A percentile compares a stretch with the other conserved stretches of the same genome.
phyloP scores from a whole-genome alignment of 1,140 invertebrate genomes.

The Nymphalis io region DNA sequence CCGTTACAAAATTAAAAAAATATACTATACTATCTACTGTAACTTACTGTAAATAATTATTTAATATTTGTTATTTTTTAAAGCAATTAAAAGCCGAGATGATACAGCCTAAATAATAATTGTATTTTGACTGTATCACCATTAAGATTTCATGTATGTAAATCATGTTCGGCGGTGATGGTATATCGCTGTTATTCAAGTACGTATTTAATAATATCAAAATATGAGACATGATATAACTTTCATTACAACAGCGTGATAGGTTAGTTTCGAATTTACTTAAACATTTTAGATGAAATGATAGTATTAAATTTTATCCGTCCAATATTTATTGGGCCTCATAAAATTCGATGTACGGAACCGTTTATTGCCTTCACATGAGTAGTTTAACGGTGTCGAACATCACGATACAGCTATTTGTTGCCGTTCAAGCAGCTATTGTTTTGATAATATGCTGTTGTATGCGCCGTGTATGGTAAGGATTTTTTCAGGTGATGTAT shows the following conservation, averaged over 20 bases:
- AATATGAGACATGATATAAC: too few species aligned
- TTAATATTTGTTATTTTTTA: too few species aligned
- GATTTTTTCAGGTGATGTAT: not conserved
- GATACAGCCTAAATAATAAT: too few species aligned
- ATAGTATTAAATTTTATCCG: not conserved
- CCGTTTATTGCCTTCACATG: conserved; percentile 40
- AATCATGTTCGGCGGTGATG: too few species aligned
- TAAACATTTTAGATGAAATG: too few species aligned
- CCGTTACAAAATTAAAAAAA: conserved; percentile 18
- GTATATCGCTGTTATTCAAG: too few species aligned
- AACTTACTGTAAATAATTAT: not conserved
- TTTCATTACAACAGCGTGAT: too few species aligned
- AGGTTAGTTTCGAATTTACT: too few species aligned
- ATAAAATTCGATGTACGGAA: conserved; percentile 43
- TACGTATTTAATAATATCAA: too few species aligned
- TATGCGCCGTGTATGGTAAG: not conserved
- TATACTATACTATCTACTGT: not conserved
- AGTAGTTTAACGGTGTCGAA: conserved; percentile 43
- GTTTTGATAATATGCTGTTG: conserved; percentile 25
- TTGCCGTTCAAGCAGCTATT: conserved; percentile 26
- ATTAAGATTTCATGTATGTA: too few species aligned
- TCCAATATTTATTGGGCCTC: not conserved
- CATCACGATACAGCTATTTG: conserved; percentile 48
- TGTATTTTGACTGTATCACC: too few species aligned
- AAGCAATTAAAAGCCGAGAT: too few species aligned